A percentile compares a stretch with the other conserved stretches of the same genome.
phyloP scores from a whole-genome alignment of 2,113 vertebrate genomes.

The Capra hircus region DNA sequence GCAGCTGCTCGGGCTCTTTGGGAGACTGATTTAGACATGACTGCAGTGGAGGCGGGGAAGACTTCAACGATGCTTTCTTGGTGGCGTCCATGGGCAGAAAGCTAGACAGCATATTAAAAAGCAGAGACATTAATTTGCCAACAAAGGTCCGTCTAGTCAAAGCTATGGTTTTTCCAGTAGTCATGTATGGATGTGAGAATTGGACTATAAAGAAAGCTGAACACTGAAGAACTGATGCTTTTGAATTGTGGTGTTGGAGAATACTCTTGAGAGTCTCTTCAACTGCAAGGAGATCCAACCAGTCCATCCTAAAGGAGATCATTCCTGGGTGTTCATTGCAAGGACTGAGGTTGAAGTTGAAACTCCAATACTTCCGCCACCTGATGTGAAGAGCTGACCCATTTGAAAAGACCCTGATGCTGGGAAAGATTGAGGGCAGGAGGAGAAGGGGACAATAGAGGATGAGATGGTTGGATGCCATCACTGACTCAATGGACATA shows the following conservation, averaged over 20 bases:
- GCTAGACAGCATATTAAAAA: not conserved
- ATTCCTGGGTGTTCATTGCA: not conserved
- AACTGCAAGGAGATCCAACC: not conserved
- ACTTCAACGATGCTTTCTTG: no score
- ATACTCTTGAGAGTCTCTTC: not conserved
- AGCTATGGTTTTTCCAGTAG: not conserved
- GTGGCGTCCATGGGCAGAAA: no score
- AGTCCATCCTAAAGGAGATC: not conserved
- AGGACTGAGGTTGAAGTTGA: not conserved
- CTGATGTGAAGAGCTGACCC: not conserved
- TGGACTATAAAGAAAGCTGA: not conserved
- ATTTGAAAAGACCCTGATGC: not conserved
- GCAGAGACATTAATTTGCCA: not conserved
- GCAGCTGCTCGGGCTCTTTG: no score
- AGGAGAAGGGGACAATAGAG: not conserved
- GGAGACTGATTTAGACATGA: no score
- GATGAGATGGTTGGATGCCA: not conserved
- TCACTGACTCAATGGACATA: not conserved
- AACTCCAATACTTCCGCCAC: not conserved
- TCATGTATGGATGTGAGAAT: not conserved
- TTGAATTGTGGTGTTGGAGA: not conserved
- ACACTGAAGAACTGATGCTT: fast-evolving
- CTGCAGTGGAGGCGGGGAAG: no score
- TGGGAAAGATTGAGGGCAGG: not conserved
- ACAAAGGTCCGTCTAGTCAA: not conserved